Evolutionary conservation across 2,888 invertebrate genomes (phyloP), one percentile per base, ranked within the genome.

Genomic region (Mechanitis messenoides): DNA sequence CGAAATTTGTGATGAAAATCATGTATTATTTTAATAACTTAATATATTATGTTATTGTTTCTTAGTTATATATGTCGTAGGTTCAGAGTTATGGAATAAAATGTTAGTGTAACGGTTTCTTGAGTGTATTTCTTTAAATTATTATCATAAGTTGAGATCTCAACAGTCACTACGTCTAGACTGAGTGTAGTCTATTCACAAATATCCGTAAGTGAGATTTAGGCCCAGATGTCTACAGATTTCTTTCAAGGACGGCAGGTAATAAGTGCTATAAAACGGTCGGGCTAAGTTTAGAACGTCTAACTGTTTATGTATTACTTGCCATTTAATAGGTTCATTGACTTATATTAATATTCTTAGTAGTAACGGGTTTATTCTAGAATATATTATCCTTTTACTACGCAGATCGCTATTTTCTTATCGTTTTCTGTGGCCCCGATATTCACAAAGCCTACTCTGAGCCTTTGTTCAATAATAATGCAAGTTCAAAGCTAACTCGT

Each of bases 141-240:
- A 47, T 47, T 47, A 47, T n/a, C 31, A 50, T 50, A 50, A 31
- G 31, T 50, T 31, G 50, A 31, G 31, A 50, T 50, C 50, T 6
- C 9, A 31, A 50, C 50, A 28, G 31, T 50, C 20, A 20, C 0
- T 31, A 7, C 4, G 50, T 50, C 50, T 42, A 55, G 55, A 38
- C 38, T 3, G 28, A 42, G 11, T 55, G 28, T 28, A 53, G 53
- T 53, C 53, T 55, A 45, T 55, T 38, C 42, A 42, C 4, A 42
- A n/a, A 55, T 55, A 38, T 38, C 45, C n/a, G 33, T 57, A 45
- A 11, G 20, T 53, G 33, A 45, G 61, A 61, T 61, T 61, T 54
- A 61, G 61, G 57, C 54, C 46, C 7, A 46, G 61, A 61, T 61
- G 61, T 61, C 61, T 61, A 46, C 31, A 31, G n/a, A 50, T 31